Evolutionary conservation across 1,140 invertebrate genomes (phyloP), one percentile per base, ranked within the genome.

Genomic region (Muscidifurax raptorellus): DNA sequence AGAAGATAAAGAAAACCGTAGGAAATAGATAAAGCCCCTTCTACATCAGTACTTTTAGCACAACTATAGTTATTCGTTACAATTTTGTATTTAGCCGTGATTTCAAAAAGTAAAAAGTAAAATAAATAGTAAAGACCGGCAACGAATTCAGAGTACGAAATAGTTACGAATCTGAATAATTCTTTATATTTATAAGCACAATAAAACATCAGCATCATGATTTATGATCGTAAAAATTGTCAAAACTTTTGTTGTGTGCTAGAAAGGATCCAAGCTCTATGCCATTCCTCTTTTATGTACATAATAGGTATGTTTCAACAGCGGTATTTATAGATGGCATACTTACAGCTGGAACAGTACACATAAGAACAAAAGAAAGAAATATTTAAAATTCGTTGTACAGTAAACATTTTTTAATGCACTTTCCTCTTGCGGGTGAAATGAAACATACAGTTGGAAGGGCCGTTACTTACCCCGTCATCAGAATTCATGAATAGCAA

Each of bases 41-140:
- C 47, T 64, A 74, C 80, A 40, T 74, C 28, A 7, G 80, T 82
- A 82, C 30, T 64, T 71, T 59, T 22, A 78, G 15, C 2, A 47
- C n/a, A 47, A 27, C 36, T 52, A 10, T 1, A 40, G 22, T 44
- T 44, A 2, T 25, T 36, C 15, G 2, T 18, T 47, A 1, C 15
- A 44, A 44, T 44, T 12, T 44, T 44, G 12, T 44, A 2, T 44
- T 44, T 9, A 18, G 15, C 15, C 44, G 44, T n/a, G 52, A 59
- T 6, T 59, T 59, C 4, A 59, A 59, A 59, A n/a, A 59, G n/a
- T n/a, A n/a, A n/a, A n/a, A n/a, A n/a, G n/a, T n/a, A n/a, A n/a
- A n/a, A n/a, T n/a, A n/a, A n/a, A n/a, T n/a, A n/a, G n/a, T n/a
- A n/a, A n/a, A n/a, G n/a, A 5, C 15, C 4, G 52, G 3, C 22